Percentiles rank a stretch among this genome's conserved stretches.
These are phyloP conservation scores for Saguinus midas DNA, from an alignment of 2,113 vertebrate genomes.

Conservation along the genomic window DNA sequence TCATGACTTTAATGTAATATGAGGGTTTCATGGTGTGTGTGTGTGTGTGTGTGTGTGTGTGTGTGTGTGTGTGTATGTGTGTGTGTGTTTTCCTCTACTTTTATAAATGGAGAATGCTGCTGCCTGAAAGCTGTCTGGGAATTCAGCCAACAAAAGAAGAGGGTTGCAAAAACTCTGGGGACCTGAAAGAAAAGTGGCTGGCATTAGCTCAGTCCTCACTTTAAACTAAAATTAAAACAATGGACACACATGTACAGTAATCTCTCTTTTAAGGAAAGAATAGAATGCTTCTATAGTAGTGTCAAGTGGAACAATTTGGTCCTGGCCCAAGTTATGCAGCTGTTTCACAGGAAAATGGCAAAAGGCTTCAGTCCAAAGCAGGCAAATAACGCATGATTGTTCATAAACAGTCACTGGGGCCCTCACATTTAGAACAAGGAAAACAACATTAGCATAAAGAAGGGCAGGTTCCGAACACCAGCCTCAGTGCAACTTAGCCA, in stretches of 20 bases:
- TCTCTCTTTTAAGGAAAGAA: constrained; percentile 68
- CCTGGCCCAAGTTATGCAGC: constrained; percentile 65
- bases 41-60: too few relatives aligned
- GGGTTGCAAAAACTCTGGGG: constrained; percentile 38
- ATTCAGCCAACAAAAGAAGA: constrained; percentile 70
- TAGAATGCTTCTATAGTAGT: constrained; percentile 49
- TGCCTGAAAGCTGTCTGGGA: constrained; percentile 58
- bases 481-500: not conserved
- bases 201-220: constrained; percentile 58
- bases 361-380: constrained; percentile 51
- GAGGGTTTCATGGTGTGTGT: not conserved
- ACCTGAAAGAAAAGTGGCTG: constrained; percentile 64
- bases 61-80: not conserved
- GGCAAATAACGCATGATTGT: constrained; percentile 55
- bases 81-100: not conserved
- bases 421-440: constrained; percentile 71
- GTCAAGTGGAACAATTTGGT: constrained; percentile 57
- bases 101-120: constrained; percentile 58
- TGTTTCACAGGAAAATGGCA: constrained; percentile 67
- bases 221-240: constrained; percentile 78
- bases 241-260: constrained; percentile 60
- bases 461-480: not conserved
- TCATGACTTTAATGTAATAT: constrained; percentile 28
- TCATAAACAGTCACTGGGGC: constrained; percentile 50
- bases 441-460: constrained; percentile 35